Evolutionary conservation across 2,888 invertebrate species (phyloP), one percentile per base, ranked within the genome.

Genomic region (Hirudinaria manillensis): DNA sequence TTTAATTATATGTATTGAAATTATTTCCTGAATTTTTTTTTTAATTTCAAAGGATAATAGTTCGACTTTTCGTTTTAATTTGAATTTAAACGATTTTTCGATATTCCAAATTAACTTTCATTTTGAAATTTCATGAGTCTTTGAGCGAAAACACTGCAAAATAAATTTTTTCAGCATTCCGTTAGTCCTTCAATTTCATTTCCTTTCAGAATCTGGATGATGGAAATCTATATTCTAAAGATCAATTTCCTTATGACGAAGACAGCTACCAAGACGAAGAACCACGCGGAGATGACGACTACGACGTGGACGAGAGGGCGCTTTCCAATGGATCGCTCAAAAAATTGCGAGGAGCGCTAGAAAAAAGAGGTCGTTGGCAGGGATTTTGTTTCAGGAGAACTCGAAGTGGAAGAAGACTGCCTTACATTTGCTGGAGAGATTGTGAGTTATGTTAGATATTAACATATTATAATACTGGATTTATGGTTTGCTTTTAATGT

Each of bases 381-480:
- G 79, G 79, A 55, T 79, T 79, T 76, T 79, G 79, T 77, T 79
- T 79, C 77, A 72, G 77, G 56, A 78, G 75, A 70, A 79, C 77
- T 38, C 72, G 76, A 45, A 78, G 74, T 29, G 79, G 79, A 2
- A 76, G 79, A 6, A 78, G 76, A 76, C 74, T 79, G 66, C 79
- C 79, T 13, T 79, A 79, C 77, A 77, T 79, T 61, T 79, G 79
- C 76, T 79, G 79, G 79, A 79, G 79, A 53, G 77, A 76, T 77
- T 76, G 79, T 78, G 38, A 71, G 77, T 72, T 13, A 45, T 45
- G 10, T 67, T 0, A 10, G 1, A 45, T 45, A 45, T 16, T 45
- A 36, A 6, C 10, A 36, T 36, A 36, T 36, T 6, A 36, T 36
- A n/a, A n/a, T n/a, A n/a, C n/a, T n/a, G n/a, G n/a, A n/a, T n/a